Evolutionary conservation across 2,888 invertebrate genomes (phyloP).

Genomic region (Drosophila quinaria): DNA sequence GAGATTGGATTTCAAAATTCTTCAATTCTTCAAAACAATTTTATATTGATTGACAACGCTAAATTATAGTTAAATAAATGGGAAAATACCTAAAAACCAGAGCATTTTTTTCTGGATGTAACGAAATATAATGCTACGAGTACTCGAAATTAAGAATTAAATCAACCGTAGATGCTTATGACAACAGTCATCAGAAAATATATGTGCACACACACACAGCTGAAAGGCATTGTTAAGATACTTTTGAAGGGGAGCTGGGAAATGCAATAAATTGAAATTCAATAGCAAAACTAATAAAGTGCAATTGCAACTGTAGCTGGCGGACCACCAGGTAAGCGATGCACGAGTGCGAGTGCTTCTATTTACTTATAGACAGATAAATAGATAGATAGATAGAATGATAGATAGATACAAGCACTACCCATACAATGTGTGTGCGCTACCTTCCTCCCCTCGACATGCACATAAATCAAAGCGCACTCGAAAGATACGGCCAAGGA

Average conservation of each 20-base stretch:
- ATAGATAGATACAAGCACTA: conserved; percentile 22
- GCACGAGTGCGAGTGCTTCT: conserved; percentile 17
- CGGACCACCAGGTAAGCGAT: conserved; percentile 40
- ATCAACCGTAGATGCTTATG: conserved; percentile 1
- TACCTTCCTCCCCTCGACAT: conserved; percentile 23
- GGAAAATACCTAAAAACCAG: neutral
- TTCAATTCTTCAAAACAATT: too few relatives aligned
- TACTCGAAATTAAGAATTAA: neutral
- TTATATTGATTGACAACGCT: too few relatives aligned
- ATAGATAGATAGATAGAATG: conserved; percentile 24
- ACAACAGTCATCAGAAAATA: conserved; percentile 19
- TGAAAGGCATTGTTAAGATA: conserved; percentile 47
- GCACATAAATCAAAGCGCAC: conserved; percentile 82
- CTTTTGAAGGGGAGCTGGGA: conserved; percentile 26
- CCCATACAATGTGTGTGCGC: conserved; percentile 7
- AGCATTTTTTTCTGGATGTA: neutral
- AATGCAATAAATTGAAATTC: conserved; percentile 72
- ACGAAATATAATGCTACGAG: neutral
- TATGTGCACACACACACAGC: conserved; percentile 24
- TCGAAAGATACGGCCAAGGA: conserved; percentile 59
- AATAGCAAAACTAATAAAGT: conserved; percentile 81
- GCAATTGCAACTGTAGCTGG: conserved; percentile 59
- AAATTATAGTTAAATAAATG: neutral
- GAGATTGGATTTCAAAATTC: too few relatives aligned
- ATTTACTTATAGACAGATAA: conserved; percentile 43